Evolutionary conservation across 2,888 invertebrate species (phyloP).

Genomic region (Diploptera punctata): DNA sequence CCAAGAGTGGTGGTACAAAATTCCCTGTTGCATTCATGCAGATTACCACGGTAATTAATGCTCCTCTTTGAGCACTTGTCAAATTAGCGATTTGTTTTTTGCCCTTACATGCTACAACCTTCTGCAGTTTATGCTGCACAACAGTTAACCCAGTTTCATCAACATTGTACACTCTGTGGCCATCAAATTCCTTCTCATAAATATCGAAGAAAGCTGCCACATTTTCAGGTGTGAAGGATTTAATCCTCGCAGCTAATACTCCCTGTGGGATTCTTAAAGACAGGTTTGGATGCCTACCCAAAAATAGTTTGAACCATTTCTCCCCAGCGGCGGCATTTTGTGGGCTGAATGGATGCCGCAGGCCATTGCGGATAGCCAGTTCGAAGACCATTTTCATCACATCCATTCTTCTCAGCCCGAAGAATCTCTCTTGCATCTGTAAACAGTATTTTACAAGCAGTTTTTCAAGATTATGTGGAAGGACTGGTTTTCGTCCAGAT

Average conservation of each 20-base stretch:
- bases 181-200: background rate
- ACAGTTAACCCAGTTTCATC: constrained; percentile 27
- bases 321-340: constrained; percentile 6
- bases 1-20: constrained; percentile 25
- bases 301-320: constrained; percentile 42
- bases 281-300: constrained; percentile 38
- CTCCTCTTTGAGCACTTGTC: constrained; percentile 31
- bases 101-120: constrained; percentile 12
- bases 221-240: background rate
- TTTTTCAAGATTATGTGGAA: background rate
- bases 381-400: background rate
- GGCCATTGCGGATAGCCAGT: background rate
- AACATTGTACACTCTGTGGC: constrained; percentile 20
- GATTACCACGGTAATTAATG: constrained; percentile 2
- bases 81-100: constrained; percentile 20
- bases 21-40: constrained; percentile 28
- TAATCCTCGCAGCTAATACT: constrained; percentile 36
- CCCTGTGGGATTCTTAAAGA: constrained; percentile 38
- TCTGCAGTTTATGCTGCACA: background rate
- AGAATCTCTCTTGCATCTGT: constrained; percentile 6
- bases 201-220: constrained; percentile 6
- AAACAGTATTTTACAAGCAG: background rate
- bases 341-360: background rate
- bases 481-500: background rate
- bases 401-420: background rate